Base-by-base conservation (phyloP, 2,797 vertebrate genomes). In the Zalophus californianus region DNA sequence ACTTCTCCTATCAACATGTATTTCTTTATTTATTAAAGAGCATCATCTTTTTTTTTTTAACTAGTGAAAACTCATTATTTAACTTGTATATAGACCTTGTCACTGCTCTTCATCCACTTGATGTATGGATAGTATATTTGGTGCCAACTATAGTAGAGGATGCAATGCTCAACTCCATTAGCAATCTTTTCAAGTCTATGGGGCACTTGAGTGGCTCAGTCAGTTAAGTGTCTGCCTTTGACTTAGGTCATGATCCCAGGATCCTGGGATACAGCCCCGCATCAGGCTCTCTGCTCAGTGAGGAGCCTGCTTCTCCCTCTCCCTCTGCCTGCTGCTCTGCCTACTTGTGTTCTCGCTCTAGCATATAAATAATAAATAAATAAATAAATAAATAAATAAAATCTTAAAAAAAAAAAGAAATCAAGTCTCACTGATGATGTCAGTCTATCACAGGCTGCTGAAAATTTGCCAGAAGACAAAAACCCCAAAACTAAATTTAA, bases 401-500 rank as follows among this genome's bases (percentile, higher is more conserved):
- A 62, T 62, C 27, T 32, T 29, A 62, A 62, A 56, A 58, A 58
- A 58, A 58, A 29, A 64, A 25, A 48, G 72, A 72, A 38, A 38
- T 88, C 52, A 93, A 27, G 9, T 72, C 7, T 54, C 48, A 21
- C 14, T 78, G 54, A 73, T 70, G n/a, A 68, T 86, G 16, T 50
- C 73, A 54, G 18, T 58, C 29, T 89, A 58, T 16, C 21, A 60
- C 1, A 78, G 3, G 25, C 13, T 94, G 13, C 35, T 89, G 56
- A 83, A 90, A 91, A 73, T 52, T 38, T 13, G 77, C 32, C 35
- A 82, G 50, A 50, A 86, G 6, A 64, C 35, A 87, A 82, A 75
- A 92, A 50, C 60, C 50, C 21, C 41, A 25, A 90, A 94, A 68
- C 35, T 68, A 80, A 68, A 90, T 79, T 92, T 60, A 77, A 20